Conservation (phyloP, 2,888 invertebrate genomes). For the Drosophila trichaetosa region DNA sequence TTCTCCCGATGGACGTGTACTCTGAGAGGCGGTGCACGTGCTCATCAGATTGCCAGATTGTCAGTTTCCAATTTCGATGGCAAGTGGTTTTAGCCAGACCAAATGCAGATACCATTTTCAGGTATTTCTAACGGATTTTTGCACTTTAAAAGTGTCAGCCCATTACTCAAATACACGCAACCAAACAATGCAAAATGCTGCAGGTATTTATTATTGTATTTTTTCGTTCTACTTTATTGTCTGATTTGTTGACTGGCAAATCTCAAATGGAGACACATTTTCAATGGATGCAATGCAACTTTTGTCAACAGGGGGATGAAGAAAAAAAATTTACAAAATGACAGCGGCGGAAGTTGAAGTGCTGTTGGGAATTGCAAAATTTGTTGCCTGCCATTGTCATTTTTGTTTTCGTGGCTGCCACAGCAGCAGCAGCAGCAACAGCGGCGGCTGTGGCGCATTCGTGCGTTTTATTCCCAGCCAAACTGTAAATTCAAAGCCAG, state of each 20-base stretch:
- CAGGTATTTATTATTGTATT: slow-evolving; percentile 46
- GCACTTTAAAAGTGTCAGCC: slow-evolving; percentile 52
- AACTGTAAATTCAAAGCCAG: slow-evolving; percentile 78
- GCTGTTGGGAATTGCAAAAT: slow-evolving; percentile 79
- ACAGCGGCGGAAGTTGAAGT: slow-evolving; percentile 75
- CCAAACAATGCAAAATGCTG: slow-evolving; percentile 38
- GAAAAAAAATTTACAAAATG: slow-evolving; percentile 42
- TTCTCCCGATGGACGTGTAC: slow-evolving; percentile 14
- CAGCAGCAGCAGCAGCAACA: slow-evolving; percentile 15
- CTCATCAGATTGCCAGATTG: slow-evolving; percentile 41
- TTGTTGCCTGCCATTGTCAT: slow-evolving; percentile 80
- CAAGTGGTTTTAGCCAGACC: slow-evolving; percentile 35
- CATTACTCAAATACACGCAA: slow-evolving; percentile 37
- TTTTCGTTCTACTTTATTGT: slow-evolving; percentile 19
- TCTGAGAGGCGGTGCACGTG: slow-evolving; percentile 40
- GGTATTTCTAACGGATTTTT: slow-evolving; percentile 27
- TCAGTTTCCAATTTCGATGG: slow-evolving; percentile 36
- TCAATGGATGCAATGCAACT: slow-evolving; percentile 57
- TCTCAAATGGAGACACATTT: slow-evolving; percentile 80
- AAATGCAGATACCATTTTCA: slow-evolving; percentile 34
- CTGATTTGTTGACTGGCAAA: slow-evolving; percentile 49
- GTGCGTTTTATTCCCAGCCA: slow-evolving; percentile 78
- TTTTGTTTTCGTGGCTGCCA: slow-evolving; percentile 63
- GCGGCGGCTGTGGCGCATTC: slow-evolving; percentile 56
- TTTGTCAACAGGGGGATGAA: slow-evolving; percentile 52